These are phyloP conservation scores for Paracentrotus lividus DNA, from an alignment of 53 echinoderm and acorn worm genomes.

Conservation along the genomic window DNA sequence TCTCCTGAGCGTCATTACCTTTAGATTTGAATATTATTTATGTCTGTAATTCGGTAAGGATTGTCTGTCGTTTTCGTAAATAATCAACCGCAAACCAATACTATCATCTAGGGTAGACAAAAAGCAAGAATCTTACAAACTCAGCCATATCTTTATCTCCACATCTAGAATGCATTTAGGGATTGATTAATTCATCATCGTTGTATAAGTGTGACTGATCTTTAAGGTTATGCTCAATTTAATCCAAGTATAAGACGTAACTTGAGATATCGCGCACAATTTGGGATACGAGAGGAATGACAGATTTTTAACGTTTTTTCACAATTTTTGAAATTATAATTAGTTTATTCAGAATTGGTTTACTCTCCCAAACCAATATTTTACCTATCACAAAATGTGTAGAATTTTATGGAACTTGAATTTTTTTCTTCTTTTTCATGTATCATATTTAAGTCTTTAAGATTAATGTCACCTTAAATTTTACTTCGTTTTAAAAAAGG, in stretches of 20 bases:
- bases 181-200: not conserved
- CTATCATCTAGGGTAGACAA: not conserved
- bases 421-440: not conserved
- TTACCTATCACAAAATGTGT: no score
- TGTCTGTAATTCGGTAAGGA: not conserved
- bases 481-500: no score
- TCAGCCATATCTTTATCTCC: not conserved
- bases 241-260: not conserved
- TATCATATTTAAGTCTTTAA: no score
- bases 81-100: not conserved
- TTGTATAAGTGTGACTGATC: not conserved
- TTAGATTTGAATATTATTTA: not conserved
- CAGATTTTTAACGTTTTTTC: not conserved
- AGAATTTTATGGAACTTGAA: no score
- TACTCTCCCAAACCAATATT: no score
- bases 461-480: no score
- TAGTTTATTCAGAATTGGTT: no score
- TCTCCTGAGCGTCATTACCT: not conserved
- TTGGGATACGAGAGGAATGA: not conserved
- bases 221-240: constrained; percentile 7
- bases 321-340: no score
- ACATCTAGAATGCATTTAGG: not conserved
- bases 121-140: not conserved
- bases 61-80: not conserved
- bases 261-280: not conserved